A percentile compares a stretch with the other conserved stretches of the same genome.
Evolutionary conservation across 2,888 invertebrate genomes (phyloP).

Genomic region (Allacma fusca): DNA sequence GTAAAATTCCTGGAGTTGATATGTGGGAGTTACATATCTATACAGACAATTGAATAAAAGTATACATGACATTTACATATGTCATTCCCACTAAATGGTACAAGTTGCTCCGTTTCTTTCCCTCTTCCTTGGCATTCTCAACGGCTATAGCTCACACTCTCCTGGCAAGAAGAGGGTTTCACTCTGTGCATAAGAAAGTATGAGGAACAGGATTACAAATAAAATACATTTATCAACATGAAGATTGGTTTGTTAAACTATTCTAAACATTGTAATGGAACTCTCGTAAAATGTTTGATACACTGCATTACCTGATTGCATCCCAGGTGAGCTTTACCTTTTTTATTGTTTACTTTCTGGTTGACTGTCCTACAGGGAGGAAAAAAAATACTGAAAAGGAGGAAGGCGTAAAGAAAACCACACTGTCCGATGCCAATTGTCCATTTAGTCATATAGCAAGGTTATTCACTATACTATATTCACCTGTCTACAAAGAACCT

Average conservation of each 20-base stretch:
- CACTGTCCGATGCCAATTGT: slow-evolving; percentile 38
- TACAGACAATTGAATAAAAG: too few species aligned
- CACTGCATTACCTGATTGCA: slow-evolving; percentile 8
- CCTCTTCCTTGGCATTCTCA: background rate
- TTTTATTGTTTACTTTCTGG: slow-evolving; percentile 26
- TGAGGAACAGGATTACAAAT: background rate
- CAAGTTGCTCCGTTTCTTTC: background rate
- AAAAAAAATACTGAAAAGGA: background rate
- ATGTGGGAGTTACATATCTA: too few species aligned
- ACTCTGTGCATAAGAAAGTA: background rate
- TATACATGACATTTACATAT: too few species aligned
- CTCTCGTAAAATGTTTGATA: background rate
- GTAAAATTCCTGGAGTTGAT: too few species aligned
- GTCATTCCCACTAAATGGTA: too few species aligned
- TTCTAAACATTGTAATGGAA: slow-evolving; percentile 21
- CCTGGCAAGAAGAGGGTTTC: background rate
- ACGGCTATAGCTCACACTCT: background rate
- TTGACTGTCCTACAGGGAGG: background rate
- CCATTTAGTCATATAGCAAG: slow-evolving; percentile 19
- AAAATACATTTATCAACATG: slow-evolving; percentile 9
- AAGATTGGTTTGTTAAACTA: slow-evolving; percentile 28
- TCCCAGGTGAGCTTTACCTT: slow-evolving; percentile 28
- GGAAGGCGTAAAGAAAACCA: slow-evolving; percentile 30
- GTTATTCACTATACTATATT: slow-evolving; percentile 23
- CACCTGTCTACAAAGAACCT: background rate